Evolutionary conservation across 2,797 vertebrate species (phyloP), one percentile per base, ranked within the genome.

Genomic region (Hoplostethus atlanticus): DNA sequence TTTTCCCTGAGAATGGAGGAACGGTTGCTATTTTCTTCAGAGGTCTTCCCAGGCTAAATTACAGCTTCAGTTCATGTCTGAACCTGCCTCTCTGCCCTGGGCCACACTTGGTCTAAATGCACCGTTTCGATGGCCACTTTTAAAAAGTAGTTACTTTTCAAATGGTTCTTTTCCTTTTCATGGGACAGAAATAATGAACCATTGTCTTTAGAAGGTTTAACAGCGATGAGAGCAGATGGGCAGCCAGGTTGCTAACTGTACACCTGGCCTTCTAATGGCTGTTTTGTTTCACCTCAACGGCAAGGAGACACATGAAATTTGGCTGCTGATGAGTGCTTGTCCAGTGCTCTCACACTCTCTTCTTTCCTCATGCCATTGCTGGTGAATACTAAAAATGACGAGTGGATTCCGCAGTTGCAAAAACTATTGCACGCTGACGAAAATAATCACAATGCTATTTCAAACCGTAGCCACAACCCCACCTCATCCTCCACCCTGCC

Each of bases 101-200:
- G 85, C 71, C 65, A 62, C 67, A 56, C 65, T 77, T 77, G 77
- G 54, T 71, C 71, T 42, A 28, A 67, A 68, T 48, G 63, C 72
- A 75, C 54, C 59, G 40, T 42, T 71, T 51, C 73, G 53, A 66
- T 61, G 70, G 64, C 34, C 10, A 4, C 60, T 85, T 79, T 44
- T 81, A 34, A 73, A 79, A 83, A 62, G 54, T 31, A 50, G 6
- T 36, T 42, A 17, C 21, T 25, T 57, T 40, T 71, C 16, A 30
- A 61, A 79, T 36, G 6, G 46, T n/a, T 61, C 15, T 51, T 42
- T 73, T 81, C 70, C 55, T 73, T 50, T 81, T 21, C 8, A n/a
- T 55, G n/a, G 54, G 50, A 76, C 73, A 67, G 6, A 55, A 63
- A 44, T 21, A 40, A 58, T 46, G 5, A 57, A 77, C 57, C 10